phyloP scores from a whole-genome alignment of 1,140 invertebrate species.

The Drosophila burlai region DNA sequence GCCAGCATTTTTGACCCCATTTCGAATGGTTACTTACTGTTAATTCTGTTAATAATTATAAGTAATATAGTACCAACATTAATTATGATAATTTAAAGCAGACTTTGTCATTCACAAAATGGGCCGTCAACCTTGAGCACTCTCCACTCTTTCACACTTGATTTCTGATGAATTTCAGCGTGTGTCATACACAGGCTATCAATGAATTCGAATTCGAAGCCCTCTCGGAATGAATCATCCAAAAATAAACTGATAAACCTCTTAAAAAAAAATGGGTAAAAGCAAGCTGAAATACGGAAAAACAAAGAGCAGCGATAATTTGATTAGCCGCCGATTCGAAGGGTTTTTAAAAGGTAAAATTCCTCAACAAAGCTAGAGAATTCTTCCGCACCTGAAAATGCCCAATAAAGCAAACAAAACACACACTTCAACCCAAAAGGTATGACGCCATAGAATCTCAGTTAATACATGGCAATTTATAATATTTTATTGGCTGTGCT shows the following conservation, averaged over 20 bases:
- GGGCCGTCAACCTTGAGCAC: slow-evolving; percentile 21
- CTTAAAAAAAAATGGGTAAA: slow-evolving; percentile 34
- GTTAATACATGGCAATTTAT: slow-evolving; percentile 56
- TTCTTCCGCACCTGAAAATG: slow-evolving; percentile 2
- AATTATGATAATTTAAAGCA: slow-evolving; percentile 3
- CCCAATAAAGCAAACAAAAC: slow-evolving; percentile 7
- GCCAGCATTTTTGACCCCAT: neutral
- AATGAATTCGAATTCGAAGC: slow-evolving; percentile 17
- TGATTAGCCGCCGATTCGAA: slow-evolving; percentile 12
- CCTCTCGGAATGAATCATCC: slow-evolving; percentile 49
- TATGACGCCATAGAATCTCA: slow-evolving; percentile 45
- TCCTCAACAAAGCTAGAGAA: slow-evolving; percentile 1
- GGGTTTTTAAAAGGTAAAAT: slow-evolving; percentile 20
- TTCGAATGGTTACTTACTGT: neutral
- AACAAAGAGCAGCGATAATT: slow-evolving; percentile 20
- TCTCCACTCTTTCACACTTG: slow-evolving; percentile 21
- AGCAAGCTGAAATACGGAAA: slow-evolving; percentile 27
- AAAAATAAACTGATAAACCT: slow-evolving; percentile 59
- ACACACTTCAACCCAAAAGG: neutral
- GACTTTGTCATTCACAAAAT: slow-evolving; percentile 9
- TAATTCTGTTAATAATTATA: neutral
- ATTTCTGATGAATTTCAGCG: slow-evolving; percentile 48
- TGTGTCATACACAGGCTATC: slow-evolving; percentile 42
- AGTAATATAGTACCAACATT: neutral
- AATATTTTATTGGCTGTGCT: slow-evolving; percentile 47